Evolutionary conservation across 2,113 vertebrate genomes (phyloP).

Genomic region (Calyptomena viridis): DNA sequence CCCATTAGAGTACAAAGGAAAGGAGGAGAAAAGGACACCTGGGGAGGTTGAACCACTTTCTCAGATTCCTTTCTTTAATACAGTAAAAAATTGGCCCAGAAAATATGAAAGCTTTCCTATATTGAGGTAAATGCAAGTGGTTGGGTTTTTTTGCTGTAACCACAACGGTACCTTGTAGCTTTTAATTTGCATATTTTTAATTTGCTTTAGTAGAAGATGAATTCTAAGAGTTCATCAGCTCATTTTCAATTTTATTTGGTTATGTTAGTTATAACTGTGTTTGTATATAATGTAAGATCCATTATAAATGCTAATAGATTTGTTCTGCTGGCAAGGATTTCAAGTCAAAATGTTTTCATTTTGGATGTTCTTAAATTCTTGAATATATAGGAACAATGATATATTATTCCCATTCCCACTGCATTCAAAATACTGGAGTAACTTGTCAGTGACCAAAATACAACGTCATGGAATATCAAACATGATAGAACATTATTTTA

Average conservation of each 20-base stretch:
- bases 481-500: background rate
- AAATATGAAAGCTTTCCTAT: background rate
- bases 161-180: background rate
- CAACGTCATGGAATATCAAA: background rate
- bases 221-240: constrained; percentile 14
- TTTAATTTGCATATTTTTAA: constrained; percentile 48
- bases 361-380: background rate
- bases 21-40: background rate
- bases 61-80: background rate
- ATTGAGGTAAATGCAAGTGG: background rate
- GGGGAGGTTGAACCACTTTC: background rate
- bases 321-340: background rate
- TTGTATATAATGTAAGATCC: background rate
- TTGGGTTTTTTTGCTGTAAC: background rate
- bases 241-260: constrained; percentile 20
- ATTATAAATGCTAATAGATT: constrained; percentile 15
- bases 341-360: background rate
- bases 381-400: background rate
- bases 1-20: background rate
- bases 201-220: constrained; percentile 23
- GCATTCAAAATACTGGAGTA: background rate
- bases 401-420: too few relatives aligned
- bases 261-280: constrained; percentile 9
- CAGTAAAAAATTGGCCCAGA: background rate
- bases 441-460: background rate